A percentile compares a stretch with the other conserved stretches of the same genome.
Evolutionary conservation across 2,888 invertebrate species (phyloP).

Genomic region (Ischnura elegans): DNA sequence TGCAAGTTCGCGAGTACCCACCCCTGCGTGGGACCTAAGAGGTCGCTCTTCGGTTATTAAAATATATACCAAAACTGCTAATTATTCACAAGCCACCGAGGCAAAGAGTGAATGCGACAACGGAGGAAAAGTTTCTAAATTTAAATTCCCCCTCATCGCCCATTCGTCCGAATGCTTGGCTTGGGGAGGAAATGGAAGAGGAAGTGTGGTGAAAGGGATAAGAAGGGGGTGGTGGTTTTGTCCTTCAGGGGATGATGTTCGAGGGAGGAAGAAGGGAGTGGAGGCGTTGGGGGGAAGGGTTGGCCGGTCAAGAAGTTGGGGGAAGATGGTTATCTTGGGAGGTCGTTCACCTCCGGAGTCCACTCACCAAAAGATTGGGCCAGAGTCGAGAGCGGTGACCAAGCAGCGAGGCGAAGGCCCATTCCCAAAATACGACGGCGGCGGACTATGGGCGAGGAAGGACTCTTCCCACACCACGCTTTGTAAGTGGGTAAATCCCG

Average conservation of each 20-base stretch:
- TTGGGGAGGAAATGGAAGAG: background rate
- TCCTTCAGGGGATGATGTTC: background rate
- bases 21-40: too few species aligned
- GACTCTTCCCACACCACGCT: too few species aligned
- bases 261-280: background rate
- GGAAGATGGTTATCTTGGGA: conserved; percentile 3
- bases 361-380: background rate
- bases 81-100: too few species aligned
- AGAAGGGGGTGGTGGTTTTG: background rate
- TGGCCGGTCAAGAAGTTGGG: background rate
- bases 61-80: too few species aligned
- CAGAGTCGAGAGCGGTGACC: background rate
- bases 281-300: background rate
- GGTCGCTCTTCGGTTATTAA: too few species aligned
- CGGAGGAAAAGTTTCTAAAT: too few species aligned
- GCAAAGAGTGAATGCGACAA: too few species aligned
- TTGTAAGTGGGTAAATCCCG: too few species aligned
- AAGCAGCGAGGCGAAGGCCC: background rate
- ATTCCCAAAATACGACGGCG: background rate
- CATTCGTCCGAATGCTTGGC: background rate
- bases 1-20: too few species aligned
- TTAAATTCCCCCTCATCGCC: background rate
- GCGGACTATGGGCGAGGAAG: too few species aligned
- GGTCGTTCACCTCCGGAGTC: background rate
- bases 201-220: conserved; percentile 28